A percentile compares a stretch with the other conserved stretches of the same genome.
phyloP scores from a whole-genome alignment of 2,797 vertebrate genomes.

The Falco cherrug region DNA sequence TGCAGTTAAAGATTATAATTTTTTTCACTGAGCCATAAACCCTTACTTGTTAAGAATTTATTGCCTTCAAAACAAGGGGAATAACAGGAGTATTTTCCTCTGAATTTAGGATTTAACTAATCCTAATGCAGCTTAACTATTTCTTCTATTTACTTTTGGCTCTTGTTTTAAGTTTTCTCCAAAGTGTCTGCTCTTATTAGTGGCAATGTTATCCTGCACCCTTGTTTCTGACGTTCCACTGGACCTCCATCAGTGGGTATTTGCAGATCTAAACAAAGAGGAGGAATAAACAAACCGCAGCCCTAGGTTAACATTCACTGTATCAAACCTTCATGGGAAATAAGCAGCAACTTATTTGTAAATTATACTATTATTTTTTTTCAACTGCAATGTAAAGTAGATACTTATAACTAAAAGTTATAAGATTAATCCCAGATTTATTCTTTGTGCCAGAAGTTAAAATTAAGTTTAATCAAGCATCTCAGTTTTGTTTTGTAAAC shows the following conservation, averaged over 20 bases:
- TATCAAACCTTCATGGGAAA: neutral
- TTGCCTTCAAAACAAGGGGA: neutral
- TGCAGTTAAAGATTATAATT: neutral
- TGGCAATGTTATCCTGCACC: neutral
- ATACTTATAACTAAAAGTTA: neutral
- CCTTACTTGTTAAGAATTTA: neutral
- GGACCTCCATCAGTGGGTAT: neutral
- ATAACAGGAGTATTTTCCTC: neutral
- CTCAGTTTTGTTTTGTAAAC: neutral
- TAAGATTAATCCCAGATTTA: neutral
- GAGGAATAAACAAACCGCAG: neutral
- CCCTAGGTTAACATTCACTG: neutral
- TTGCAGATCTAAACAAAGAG: neutral
- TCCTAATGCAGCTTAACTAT: neutral
- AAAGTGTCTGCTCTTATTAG: neutral
- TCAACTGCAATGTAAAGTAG: neutral
- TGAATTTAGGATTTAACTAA: neutral
- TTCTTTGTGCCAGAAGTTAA: neutral
- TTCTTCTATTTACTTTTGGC: neutral
- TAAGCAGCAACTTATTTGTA: neutral
- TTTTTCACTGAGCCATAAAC: neutral
- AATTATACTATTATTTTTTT: neutral
- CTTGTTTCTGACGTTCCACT: neutral
- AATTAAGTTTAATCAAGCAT: neutral
- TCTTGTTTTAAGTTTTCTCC: neutral